A percentile compares a stretch with the other conserved stretches of the same genome.
These are phyloP conservation scores for Paguma larvata DNA, from an alignment of 2,797 vertebrate species.

Conservation along the genomic window DNA sequence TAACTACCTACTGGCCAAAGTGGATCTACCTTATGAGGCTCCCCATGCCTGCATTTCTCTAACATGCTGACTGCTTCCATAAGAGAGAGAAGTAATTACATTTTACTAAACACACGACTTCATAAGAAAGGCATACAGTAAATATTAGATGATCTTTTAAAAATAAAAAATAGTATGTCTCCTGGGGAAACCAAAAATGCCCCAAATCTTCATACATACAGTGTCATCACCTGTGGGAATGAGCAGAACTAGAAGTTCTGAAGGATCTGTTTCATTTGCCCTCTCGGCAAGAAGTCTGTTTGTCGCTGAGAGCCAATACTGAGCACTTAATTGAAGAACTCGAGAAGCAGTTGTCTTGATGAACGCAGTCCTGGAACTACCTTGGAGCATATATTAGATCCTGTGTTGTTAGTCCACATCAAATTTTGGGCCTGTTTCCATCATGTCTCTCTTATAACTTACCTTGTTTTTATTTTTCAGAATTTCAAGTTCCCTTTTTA, in stretches of 20 bases:
- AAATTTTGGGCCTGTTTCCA: not conserved
- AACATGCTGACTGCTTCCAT: not conserved
- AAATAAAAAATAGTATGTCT: not conserved
- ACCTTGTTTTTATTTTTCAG: not conserved
- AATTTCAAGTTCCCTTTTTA: not conserved
- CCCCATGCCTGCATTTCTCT: not conserved
- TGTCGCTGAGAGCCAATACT: not conserved
- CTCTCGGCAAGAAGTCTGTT: not conserved
- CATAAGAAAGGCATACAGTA: conserved; percentile 2
- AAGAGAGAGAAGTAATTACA: not conserved
- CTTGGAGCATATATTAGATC: not conserved
- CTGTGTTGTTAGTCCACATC: not conserved
- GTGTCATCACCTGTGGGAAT: not conserved
- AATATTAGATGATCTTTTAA: not conserved
- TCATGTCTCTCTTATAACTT: not conserved
- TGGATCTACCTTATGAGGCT: not conserved
- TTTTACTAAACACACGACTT: not conserved
- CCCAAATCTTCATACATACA: not conserved
- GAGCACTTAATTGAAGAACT: not conserved
- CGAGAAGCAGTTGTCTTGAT: not conserved
- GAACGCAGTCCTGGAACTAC: not conserved
- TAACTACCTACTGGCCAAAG: not conserved
- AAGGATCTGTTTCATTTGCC: not conserved
- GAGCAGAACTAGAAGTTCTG: not conserved
- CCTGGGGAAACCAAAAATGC: not conserved